Evolutionary conservation across 2,888 invertebrate species (phyloP), one percentile per base, ranked within the genome.

Genomic region (Scotopteryx bipunctaria): DNA sequence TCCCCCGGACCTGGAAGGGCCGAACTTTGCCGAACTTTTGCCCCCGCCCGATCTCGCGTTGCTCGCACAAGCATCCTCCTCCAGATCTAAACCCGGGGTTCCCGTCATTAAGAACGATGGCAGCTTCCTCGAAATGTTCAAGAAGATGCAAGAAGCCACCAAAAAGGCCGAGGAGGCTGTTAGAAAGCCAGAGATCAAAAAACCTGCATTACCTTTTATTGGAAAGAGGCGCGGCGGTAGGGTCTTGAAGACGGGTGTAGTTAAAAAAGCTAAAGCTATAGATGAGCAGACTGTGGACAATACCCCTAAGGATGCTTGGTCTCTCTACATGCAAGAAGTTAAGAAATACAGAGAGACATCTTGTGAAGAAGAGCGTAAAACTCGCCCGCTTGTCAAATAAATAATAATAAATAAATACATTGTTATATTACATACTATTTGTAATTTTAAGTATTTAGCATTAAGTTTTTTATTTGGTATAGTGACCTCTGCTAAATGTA

Each of bases 281-380:
- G 92, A 91, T 43, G 94, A 94, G 66, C 93, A 92, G 64, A 91
- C 91, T 0, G 91, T 86, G 0, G 93, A 93, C 62, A 91, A 89
- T 36, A 91, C 92, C 13, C 94, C 94, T 0, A 96, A 95, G 74
- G 97, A 98, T 83, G 97, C 97, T 8, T 98, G 98, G 98, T 95
- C 97, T 0, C 92, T 97, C 16, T 98, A 98, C 77, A 94, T 98
- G 94, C 96, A 96, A 55, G 98, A 98, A 92, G 98, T 98, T 11
- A 95, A 96, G 75, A 95, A 96, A 74, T 98, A 98, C 78, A 95
- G 97, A 75, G 97, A 97, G 80, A 95, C 96, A 44, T 96, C 96
- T 57, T 98, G 98, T 81, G 97, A 97, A 81, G 97, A 97, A 68
- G 97, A 97, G 76, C 93, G 95, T 61, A 97, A 97, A 84, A 97